These are phyloP conservation scores for Steromphala cineraria DNA, from an alignment of 2,888 invertebrate species.

Conservation along the genomic window DNA sequence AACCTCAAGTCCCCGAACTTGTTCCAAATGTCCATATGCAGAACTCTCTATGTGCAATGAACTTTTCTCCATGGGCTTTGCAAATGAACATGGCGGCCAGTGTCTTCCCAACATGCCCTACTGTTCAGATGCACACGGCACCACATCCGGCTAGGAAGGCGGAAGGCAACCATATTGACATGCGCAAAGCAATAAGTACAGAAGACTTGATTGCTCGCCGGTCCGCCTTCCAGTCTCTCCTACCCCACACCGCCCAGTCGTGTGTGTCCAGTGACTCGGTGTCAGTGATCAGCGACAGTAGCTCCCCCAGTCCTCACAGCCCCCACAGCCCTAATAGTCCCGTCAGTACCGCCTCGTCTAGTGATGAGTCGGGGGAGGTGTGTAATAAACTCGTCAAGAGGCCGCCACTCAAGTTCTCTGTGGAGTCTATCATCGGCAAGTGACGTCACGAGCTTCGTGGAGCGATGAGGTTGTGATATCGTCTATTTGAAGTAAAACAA, in stretches of 20 bases:
- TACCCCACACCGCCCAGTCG: neutral
- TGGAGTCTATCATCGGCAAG: slow-evolving; percentile 52
- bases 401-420: slow-evolving; percentile 51
- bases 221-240: slow-evolving; percentile 29
- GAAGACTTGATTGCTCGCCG: slow-evolving; percentile 2
- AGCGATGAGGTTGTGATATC: neutral
- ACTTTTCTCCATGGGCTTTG: slow-evolving; percentile 24
- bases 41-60: slow-evolving; percentile 23
- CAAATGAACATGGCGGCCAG: slow-evolving; percentile 21
- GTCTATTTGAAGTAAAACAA: too few relatives aligned
- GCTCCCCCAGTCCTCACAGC: neutral
- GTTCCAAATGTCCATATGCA: neutral
- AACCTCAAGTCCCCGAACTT: slow-evolving; percentile 11
- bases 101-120: slow-evolving; percentile 13
- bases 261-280: neutral
- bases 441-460: slow-evolving; percentile 4
- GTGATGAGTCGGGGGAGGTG: slow-evolving; percentile 20
- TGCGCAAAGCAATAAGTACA: neutral
- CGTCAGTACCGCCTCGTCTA: neutral
- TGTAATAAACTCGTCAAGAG: slow-evolving; percentile 25
- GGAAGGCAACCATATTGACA: slow-evolving; percentile 1
- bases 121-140: neutral
- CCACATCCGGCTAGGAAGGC: neutral
- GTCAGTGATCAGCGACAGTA: neutral
- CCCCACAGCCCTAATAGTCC: neutral